phyloP scores from a whole-genome alignment of 2,888 invertebrate genomes.

The Andrena praecox region DNA sequence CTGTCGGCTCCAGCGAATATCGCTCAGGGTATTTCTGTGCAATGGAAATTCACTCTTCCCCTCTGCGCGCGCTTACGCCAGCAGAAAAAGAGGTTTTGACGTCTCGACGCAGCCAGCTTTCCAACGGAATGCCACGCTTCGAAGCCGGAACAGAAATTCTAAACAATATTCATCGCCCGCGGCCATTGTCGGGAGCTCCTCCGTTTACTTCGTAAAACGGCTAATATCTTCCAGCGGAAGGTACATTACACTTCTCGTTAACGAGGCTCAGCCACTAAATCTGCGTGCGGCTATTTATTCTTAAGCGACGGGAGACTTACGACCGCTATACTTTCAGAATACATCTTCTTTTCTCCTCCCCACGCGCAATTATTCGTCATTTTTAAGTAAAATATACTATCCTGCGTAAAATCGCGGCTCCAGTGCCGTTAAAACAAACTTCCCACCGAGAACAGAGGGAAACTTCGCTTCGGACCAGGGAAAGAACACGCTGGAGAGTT shows the following conservation, averaged over 20 bases:
- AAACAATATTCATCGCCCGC: slow-evolving; percentile 34
- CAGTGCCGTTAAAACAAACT: slow-evolving; percentile 21
- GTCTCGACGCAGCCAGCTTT: slow-evolving; percentile 10
- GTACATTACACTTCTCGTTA: neutral
- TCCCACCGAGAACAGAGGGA: neutral
- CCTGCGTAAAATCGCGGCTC: neutral
- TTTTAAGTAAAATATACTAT: slow-evolving; percentile 1
- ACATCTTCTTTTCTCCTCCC: too few relatives aligned
- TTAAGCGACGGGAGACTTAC: neutral
- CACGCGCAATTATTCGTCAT: slow-evolving; percentile 4
- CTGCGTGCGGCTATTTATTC: neutral
- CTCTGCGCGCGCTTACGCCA: slow-evolving; percentile 26
- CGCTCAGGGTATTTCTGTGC: slow-evolving; percentile 52
- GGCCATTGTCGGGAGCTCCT: neutral
- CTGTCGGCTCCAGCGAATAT: slow-evolving; percentile 53
- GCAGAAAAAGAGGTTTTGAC: slow-evolving; percentile 25
- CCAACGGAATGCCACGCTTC: slow-evolving; percentile 24
- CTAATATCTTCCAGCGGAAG: neutral
- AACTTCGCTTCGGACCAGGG: neutral
- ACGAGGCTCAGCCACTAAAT: neutral
- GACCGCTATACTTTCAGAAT: neutral
- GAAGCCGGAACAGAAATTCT: slow-evolving; percentile 18
- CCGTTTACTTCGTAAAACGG: slow-evolving; percentile 15
- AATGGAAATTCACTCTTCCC: slow-evolving; percentile 43
- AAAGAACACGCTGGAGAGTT: neutral